Evolutionary conservation across 2,797 vertebrate species (phyloP).

Genomic region (Pangasius larnaudii): DNA sequence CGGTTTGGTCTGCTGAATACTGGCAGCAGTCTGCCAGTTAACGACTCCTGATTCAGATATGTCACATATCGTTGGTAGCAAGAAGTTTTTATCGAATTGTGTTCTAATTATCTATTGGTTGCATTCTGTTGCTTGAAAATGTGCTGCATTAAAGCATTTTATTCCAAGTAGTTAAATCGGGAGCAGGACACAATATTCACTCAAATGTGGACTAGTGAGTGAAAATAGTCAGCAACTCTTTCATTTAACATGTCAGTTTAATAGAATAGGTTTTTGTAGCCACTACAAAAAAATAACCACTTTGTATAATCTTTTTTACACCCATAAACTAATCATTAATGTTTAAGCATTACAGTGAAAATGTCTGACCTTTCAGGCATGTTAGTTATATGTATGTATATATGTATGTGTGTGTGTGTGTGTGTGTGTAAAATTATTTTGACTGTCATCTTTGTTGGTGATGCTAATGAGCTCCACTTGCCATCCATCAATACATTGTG

Average conservation of each 20-base stretch:
- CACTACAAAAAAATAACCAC: too few species aligned
- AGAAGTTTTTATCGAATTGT: not conserved
- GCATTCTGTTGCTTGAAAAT: not conserved
- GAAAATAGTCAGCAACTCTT: not conserved
- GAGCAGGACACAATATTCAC: not conserved
- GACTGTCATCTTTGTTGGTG: not conserved
- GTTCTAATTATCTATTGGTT: not conserved
- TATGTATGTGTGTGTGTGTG: too few species aligned
- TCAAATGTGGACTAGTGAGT: not conserved
- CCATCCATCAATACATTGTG: not conserved
- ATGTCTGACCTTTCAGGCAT: too few species aligned
- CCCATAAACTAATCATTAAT: too few species aligned
- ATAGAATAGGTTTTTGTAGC: not conserved
- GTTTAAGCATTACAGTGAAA: too few species aligned
- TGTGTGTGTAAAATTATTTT: not conserved
- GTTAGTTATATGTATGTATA: too few species aligned
- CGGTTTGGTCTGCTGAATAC: not conserved
- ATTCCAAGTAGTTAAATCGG: not conserved
- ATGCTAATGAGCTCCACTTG: not conserved
- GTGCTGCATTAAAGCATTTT: not conserved
- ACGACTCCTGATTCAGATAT: not conserved
- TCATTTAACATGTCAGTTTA: not conserved
- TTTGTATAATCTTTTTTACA: too few species aligned
- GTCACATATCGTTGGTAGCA: not conserved
- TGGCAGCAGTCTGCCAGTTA: not conserved